Conservation (phyloP, 2,888 invertebrate species). For the Sinelater perroti region DNA sequence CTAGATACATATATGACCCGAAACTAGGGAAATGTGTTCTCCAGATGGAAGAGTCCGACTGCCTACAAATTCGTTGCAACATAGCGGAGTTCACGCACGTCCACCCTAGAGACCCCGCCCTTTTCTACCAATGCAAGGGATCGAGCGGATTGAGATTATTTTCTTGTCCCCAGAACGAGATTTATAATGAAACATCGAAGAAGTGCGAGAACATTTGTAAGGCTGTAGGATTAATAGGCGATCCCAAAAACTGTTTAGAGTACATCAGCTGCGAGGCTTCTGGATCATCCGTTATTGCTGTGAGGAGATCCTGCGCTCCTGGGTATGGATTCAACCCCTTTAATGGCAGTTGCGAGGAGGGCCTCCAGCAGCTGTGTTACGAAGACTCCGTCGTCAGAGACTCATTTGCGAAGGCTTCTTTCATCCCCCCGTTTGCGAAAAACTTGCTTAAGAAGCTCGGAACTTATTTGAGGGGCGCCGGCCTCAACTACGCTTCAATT, state of each 20-base stretch:
- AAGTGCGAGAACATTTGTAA: constrained; percentile 3
- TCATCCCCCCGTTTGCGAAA: not conserved
- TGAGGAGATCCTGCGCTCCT: not conserved
- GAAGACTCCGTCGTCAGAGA: not conserved
- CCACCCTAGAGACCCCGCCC: not conserved
- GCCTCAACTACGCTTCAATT: not conserved
- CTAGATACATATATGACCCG: constrained; percentile 1
- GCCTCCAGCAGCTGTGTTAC: not conserved
- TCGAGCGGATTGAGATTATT: not conserved
- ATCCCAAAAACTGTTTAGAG: constrained; percentile 5
- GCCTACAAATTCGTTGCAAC: not conserved
- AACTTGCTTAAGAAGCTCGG: not conserved
- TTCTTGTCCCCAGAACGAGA: not conserved
- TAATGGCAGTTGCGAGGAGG: not conserved
- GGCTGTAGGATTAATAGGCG: not conserved
- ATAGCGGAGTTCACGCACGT: not conserved
- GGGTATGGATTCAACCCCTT: constrained; percentile 10
- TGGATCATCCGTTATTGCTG: not conserved
- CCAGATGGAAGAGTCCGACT: not conserved
- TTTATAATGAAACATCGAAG: not conserved
- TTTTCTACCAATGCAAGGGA: constrained; percentile 1
- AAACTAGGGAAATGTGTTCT: constrained; percentile 3
- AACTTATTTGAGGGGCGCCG: not conserved
- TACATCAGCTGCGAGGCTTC: constrained; percentile 1
- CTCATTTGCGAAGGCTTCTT: not conserved